Evolutionary conservation across 2,113 vertebrate genomes (phyloP).

Genomic region (Hystrix cristata): DNA sequence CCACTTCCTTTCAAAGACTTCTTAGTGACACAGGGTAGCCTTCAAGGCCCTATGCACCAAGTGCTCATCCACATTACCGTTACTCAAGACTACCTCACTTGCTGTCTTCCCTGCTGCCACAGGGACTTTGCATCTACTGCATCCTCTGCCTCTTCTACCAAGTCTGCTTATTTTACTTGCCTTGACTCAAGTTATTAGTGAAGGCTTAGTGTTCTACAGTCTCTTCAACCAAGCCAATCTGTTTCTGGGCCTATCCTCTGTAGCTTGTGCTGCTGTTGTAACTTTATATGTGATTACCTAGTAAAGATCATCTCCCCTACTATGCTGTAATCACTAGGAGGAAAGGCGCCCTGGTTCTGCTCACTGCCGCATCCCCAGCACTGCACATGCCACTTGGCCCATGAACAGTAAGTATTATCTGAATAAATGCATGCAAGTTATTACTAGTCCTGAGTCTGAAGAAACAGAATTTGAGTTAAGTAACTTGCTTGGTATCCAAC

Average conservation of each 20-base stretch:
- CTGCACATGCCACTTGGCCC: neutral
- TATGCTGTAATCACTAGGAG: no score
- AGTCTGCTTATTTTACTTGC: neutral
- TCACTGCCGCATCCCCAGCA: neutral
- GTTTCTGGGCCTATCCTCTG: neutral
- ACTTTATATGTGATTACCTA: fast-evolving
- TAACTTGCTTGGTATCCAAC: neutral
- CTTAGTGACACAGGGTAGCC: neutral
- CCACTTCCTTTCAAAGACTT: neutral
- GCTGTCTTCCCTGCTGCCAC: neutral
- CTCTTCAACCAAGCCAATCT: neutral
- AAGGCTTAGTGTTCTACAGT: neutral
- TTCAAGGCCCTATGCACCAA: neutral
- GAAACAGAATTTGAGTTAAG: neutral
- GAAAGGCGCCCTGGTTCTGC: neutral
- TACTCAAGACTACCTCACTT: neutral
- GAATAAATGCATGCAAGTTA: fast-evolving
- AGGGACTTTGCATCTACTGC: neutral
- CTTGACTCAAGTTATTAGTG: neutral
- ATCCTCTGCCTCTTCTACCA: neutral
- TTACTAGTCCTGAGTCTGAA: fast-evolving
- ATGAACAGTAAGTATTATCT: neutral
- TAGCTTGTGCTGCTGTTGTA: no score
- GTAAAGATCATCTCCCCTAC: neutral
- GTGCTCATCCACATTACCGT: neutral